Conservation (phyloP, 2,113 vertebrate species). For the Labrus mixtus region DNA sequence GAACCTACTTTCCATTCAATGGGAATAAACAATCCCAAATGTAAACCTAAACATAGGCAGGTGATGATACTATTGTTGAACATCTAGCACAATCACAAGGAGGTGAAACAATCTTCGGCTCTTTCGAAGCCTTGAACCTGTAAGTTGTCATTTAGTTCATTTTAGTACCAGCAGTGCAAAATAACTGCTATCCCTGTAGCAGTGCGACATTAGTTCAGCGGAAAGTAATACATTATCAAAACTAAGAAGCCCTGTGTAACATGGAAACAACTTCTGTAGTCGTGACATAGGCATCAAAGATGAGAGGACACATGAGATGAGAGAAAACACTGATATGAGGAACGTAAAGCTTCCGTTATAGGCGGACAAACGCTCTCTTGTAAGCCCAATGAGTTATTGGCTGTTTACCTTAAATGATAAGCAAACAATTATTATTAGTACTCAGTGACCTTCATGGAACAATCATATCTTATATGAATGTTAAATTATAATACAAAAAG, state of each 20-base stretch:
- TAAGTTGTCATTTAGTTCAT: not conserved
- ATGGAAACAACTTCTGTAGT: constrained; percentile 33
- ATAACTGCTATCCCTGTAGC: not conserved
- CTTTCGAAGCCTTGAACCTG: constrained; percentile 1
- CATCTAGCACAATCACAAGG: not conserved
- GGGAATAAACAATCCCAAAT: constrained; percentile 21
- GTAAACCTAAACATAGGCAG: constrained; percentile 58
- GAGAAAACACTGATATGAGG: constrained; percentile 25
- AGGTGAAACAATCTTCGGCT: not conserved
- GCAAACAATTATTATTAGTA: constrained; percentile 8
- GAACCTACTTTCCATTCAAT: constrained; percentile 22
- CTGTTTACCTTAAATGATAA: constrained; percentile 21
- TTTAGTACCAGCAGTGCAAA: constrained; percentile 33
- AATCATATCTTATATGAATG: not conserved
- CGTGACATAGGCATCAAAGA: constrained; percentile 5
- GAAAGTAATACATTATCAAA: constrained; percentile 9
- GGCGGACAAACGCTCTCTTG: too few species aligned
- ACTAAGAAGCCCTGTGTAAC: not conserved
- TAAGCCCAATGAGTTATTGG: not conserved
- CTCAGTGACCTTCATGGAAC: not conserved
- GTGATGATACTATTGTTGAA: not conserved
- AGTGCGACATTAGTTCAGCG: constrained; percentile 11
- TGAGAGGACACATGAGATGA: constrained; percentile 8
- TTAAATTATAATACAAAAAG: not conserved
- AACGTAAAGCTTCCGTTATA: not conserved